Conservation (phyloP, 2,888 invertebrate species). For the Euplexia lucipara region DNA sequence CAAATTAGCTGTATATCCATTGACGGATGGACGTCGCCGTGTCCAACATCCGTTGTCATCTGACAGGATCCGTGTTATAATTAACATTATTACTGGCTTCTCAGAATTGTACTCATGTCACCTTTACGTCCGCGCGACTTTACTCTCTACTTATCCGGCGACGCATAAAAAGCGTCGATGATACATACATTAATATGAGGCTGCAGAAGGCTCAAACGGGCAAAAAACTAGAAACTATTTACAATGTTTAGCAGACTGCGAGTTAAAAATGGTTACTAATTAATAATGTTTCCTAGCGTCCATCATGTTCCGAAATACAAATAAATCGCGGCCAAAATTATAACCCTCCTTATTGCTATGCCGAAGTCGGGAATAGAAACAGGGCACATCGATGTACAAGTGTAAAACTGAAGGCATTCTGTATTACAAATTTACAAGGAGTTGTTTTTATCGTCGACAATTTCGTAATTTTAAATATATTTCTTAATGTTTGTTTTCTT, state of each 20-base stretch:
- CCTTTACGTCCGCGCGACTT: constrained; percentile 26
- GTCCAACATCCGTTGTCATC: constrained; percentile 23
- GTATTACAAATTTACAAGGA: too few species aligned
- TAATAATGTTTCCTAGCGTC: too few species aligned
- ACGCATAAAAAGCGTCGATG: constrained; percentile 41
- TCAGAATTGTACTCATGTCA: constrained; percentile 39
- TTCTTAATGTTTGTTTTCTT: too few species aligned
- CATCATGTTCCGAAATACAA: too few species aligned
- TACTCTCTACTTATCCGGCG: constrained; percentile 50
- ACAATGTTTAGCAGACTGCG: not conserved
- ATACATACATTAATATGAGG: not conserved
- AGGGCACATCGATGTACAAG: too few species aligned
- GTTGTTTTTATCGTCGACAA: too few species aligned
- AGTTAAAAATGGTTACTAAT: too few species aligned
- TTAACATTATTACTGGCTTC: constrained; percentile 48
- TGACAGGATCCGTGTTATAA: constrained; percentile 29
- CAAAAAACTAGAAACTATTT: not conserved
- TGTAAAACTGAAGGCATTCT: too few species aligned
- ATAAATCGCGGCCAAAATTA: too few species aligned
- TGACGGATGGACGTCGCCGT: constrained; percentile 9
- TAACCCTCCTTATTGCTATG: too few species aligned
- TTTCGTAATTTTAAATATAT: too few species aligned
- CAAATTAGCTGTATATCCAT: constrained; percentile 1
- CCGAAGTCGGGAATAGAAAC: too few species aligned
- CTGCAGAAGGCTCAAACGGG: constrained; percentile 20